Evolutionary conservation across 2,888 invertebrate species (phyloP).

Genomic region (Boloria selene): DNA sequence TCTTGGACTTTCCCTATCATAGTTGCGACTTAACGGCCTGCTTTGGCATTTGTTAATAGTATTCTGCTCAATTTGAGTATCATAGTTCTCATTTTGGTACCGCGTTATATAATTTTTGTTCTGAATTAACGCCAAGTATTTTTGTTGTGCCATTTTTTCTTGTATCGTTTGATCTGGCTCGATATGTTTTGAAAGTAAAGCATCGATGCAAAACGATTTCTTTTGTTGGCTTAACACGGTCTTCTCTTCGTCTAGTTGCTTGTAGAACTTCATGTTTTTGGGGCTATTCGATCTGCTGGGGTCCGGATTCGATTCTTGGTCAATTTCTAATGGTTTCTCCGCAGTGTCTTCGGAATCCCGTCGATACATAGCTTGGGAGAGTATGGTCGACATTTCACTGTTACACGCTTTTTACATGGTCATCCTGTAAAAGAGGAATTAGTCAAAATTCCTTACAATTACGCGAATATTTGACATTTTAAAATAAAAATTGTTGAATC

Average conservation of each 20-base stretch:
- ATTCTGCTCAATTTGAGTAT: slow-evolving; percentile 72
- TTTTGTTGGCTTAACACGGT: slow-evolving; percentile 73
- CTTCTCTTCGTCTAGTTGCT: slow-evolving; percentile 60
- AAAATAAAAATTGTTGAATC: background rate
- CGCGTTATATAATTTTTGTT: slow-evolving; percentile 71
- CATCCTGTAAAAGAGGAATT: slow-evolving; percentile 33
- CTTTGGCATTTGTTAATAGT: slow-evolving; percentile 67
- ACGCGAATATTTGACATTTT: background rate
- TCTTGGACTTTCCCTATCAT: slow-evolving; percentile 56
- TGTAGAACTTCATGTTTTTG: slow-evolving; percentile 68
- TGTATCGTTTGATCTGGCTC: slow-evolving; percentile 60
- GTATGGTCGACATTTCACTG: slow-evolving; percentile 51
- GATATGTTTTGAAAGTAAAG: slow-evolving; percentile 86
- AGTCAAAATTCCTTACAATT: background rate
- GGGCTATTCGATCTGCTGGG: slow-evolving; percentile 68
- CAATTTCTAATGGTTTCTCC: slow-evolving; percentile 65
- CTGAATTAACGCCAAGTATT: slow-evolving; percentile 66
- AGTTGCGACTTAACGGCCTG: slow-evolving; percentile 44
- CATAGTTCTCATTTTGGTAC: slow-evolving; percentile 70
- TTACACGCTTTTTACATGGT: slow-evolving; percentile 38
- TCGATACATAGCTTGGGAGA: slow-evolving; percentile 59
- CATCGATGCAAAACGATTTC: slow-evolving; percentile 95
- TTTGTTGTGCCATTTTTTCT: slow-evolving; percentile 67
- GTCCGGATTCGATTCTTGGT: slow-evolving; percentile 63
- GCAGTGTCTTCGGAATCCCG: slow-evolving; percentile 56